Percentiles rank a stretch among this genome's conserved stretches.
Conservation (phyloP, 2,797 vertebrate species). For the Orestias chungarensis region DNA sequence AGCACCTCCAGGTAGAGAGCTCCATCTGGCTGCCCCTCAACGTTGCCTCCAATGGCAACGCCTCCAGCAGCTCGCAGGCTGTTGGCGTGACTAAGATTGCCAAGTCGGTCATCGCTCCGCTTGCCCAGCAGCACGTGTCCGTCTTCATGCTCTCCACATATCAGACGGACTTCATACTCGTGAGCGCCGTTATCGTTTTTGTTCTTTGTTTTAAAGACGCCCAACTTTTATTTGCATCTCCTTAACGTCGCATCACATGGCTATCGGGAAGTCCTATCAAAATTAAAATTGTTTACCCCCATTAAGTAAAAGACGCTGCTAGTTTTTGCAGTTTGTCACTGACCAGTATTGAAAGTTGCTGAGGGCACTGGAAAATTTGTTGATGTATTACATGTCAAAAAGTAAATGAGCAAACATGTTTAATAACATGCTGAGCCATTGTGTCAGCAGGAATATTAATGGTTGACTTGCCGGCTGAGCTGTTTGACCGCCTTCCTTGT, state of each 20-base stretch:
- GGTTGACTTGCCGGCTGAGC: constrained; percentile 3
- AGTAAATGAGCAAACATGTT: constrained; percentile 47
- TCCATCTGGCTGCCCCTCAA: constrained; percentile 95
- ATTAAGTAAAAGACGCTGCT: constrained; percentile 25
- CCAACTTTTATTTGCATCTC: background rate
- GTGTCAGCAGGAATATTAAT: constrained; percentile 53
- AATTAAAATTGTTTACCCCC: background rate
- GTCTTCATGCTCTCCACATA: constrained; percentile 98
- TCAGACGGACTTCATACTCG: constrained; percentile 97
- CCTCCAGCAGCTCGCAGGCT: constrained; percentile 85
- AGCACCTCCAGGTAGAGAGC: constrained; percentile 90
- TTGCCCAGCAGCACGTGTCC: constrained; percentile 94
- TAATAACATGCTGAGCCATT: constrained; percentile 24
- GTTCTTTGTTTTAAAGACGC: background rate
- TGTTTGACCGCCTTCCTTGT: background rate
- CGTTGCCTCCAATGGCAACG: constrained; percentile 88
- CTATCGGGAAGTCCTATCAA: background rate
- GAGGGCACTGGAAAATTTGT: constrained; percentile 37
- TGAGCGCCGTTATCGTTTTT: constrained; percentile 66
- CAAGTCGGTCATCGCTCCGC: constrained; percentile 90
- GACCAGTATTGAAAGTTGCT: constrained; percentile 23
- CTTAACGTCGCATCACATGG: background rate
- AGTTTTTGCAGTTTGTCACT: constrained; percentile 25
- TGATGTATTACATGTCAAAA: constrained; percentile 50
- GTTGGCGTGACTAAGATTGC: constrained; percentile 96